phyloP scores from a whole-genome alignment of 2,888 invertebrate species.

The Gastrophysa polygoni region DNA sequence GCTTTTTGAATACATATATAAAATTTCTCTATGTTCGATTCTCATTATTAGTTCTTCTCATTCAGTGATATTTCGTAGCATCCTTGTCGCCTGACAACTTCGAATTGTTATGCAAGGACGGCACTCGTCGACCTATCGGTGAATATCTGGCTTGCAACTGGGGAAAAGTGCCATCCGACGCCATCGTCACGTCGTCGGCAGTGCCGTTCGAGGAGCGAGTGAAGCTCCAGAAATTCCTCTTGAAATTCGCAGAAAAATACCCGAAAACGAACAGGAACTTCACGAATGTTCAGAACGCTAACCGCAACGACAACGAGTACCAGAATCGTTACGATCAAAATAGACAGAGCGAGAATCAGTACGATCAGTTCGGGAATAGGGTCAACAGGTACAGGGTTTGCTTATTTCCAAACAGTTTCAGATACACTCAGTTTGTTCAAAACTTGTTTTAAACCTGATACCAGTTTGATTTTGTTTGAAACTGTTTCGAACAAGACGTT shows the following conservation, averaged over 20 bases:
- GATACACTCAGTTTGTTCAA: no score
- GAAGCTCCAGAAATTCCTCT: conserved; percentile 69
- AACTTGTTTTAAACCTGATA: no score
- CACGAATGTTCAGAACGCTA: conserved; percentile 21
- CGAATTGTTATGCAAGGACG: conserved; percentile 83
- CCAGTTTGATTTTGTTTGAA: no score
- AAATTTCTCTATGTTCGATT: no score
- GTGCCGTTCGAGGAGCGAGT: conserved; percentile 64
- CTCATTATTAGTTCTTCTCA: no score
- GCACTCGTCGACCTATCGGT: conserved; percentile 69
- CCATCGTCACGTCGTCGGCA: conserved; percentile 85
- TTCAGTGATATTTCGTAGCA: conserved; percentile 57
- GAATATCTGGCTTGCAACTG: conserved; percentile 81
- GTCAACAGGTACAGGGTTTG: conserved; percentile 43
- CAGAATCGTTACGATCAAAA: conserved; percentile 27
- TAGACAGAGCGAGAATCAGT: conserved; percentile 26
- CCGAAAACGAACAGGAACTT: conserved; percentile 22
- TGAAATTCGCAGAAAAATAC: conserved; percentile 67
- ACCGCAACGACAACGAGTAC: conserved; percentile 2
- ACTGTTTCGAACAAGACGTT: no score
- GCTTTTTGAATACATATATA: no score
- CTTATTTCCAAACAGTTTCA: no score
- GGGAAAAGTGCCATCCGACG: conserved; percentile 84
- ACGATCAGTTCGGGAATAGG: conserved; percentile 41
- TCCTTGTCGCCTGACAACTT: conserved; percentile 72